These are phyloP conservation scores for Congeria kusceri DNA, from an alignment of 2,888 invertebrate species.

Conservation along the genomic window DNA sequence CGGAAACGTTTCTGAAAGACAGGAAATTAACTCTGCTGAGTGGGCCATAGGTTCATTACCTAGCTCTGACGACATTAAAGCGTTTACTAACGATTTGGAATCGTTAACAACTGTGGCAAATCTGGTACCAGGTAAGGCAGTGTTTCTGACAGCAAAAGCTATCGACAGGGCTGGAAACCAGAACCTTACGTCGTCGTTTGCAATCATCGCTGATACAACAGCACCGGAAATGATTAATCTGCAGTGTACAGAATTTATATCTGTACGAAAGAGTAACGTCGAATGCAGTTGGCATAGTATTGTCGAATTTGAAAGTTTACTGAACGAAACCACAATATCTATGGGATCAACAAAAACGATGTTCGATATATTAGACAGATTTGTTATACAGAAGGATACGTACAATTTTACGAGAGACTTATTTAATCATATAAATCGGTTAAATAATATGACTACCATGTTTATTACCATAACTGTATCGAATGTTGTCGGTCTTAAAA, in stretches of 20 bases:
- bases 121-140: constrained; percentile 44
- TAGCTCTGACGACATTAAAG: constrained; percentile 13
- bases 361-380: constrained; percentile 24
- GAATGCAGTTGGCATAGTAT: constrained; percentile 48
- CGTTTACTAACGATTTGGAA: constrained; percentile 11
- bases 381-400: constrained; percentile 12
- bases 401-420: constrained; percentile 41
- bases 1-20: constrained; percentile 39
- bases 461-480: constrained; percentile 36
- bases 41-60: constrained; percentile 52
- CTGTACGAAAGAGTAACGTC: constrained; percentile 34
- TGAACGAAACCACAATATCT: constrained; percentile 31
- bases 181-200: constrained; percentile 13
- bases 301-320: constrained; percentile 57
- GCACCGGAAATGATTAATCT: constrained; percentile 44
- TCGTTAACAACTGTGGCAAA: constrained; percentile 28
- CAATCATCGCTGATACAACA: constrained; percentile 54
- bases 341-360: constrained; percentile 26
- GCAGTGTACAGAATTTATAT: constrained; percentile 49
- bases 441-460: constrained; percentile 24
- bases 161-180: constrained; percentile 55
- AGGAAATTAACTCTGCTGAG: constrained; percentile 1
- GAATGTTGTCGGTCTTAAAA: constrained; percentile 41
- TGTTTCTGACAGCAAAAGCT: constrained; percentile 42
- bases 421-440: constrained; percentile 16